Percentiles rank a stretch among this genome's conserved stretches.
Evolutionary conservation across 2,113 vertebrate species (phyloP).

Genomic region (Bolborhynchus lineola): DNA sequence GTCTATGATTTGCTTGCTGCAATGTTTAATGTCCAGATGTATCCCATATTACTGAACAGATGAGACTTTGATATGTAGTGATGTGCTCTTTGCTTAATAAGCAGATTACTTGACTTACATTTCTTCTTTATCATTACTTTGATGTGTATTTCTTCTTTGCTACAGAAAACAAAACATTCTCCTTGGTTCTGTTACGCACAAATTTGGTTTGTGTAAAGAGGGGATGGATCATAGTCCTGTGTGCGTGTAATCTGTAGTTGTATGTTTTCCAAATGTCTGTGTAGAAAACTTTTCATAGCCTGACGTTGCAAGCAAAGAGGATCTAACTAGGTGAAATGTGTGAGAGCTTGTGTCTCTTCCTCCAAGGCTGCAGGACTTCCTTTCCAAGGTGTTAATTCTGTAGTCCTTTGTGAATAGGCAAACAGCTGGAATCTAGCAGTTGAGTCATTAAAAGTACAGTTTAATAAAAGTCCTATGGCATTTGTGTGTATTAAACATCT

Average conservation of each 20-base stretch:
- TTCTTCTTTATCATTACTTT: neutral
- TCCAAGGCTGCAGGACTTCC: neutral
- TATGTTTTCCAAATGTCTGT: neutral
- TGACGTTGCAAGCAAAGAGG: neutral
- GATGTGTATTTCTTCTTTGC: neutral
- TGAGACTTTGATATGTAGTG: neutral
- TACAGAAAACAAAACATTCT: accelerated
- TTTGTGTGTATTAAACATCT: neutral
- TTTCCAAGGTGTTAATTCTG: constrained; percentile 7
- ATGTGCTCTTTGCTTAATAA: neutral
- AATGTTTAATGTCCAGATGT: neutral
- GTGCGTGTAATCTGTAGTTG: neutral
- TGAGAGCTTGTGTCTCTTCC: neutral
- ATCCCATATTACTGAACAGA: neutral
- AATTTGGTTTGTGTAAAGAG: neutral
- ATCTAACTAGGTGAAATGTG: neutral
- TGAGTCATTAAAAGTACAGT: neutral
- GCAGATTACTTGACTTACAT: neutral
- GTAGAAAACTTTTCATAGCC: neutral
- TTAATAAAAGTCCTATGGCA: neutral
- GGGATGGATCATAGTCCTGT: neutral
- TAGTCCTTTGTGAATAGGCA: neutral
- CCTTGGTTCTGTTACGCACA: neutral
- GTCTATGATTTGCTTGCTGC: neutral
- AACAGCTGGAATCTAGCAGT: neutral